These are phyloP conservation scores for Tachysurus vachellii DNA, from an alignment of 2,113 vertebrate species.

Conservation along the genomic window DNA sequence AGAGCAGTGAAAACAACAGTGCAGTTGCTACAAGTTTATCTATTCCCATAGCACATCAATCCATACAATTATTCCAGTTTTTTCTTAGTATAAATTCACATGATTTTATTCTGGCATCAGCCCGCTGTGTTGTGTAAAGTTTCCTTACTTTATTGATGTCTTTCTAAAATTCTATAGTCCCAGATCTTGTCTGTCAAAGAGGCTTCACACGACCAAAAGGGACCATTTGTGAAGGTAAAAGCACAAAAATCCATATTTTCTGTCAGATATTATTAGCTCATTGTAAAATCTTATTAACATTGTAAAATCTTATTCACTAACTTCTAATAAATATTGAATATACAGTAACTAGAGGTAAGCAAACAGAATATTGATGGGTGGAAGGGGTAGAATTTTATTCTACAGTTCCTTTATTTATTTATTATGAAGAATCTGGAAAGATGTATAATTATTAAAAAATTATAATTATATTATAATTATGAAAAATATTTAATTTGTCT, in stretches of 20 bases:
- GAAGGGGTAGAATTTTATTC: not conserved
- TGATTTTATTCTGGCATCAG: not conserved
- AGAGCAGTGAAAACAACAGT: not conserved
- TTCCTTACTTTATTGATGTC: not conserved
- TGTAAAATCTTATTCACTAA: not conserved
- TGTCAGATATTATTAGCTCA: not conserved
- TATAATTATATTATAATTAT: no score
- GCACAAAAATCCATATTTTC: not conserved
- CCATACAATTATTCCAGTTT: no score
- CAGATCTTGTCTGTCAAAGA: slow-evolving; percentile 74
- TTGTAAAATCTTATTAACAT: not conserved
- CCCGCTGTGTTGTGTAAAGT: not conserved
- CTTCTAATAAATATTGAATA: not conserved
- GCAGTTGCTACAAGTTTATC: not conserved
- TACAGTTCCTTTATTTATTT: not conserved
- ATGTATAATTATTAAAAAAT: not conserved
- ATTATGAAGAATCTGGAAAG: not conserved
- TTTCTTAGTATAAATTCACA: not conserved
- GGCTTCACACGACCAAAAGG: slow-evolving; percentile 76
- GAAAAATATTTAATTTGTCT: not conserved
- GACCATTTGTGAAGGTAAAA: slow-evolving; percentile 75
- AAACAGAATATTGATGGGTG: not conserved
- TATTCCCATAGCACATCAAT: not conserved
- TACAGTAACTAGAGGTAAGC: not conserved
- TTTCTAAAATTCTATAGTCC: not conserved